Base-by-base conservation (phyloP, 2,797 vertebrate species). In the Myotis vivesi region DNA sequence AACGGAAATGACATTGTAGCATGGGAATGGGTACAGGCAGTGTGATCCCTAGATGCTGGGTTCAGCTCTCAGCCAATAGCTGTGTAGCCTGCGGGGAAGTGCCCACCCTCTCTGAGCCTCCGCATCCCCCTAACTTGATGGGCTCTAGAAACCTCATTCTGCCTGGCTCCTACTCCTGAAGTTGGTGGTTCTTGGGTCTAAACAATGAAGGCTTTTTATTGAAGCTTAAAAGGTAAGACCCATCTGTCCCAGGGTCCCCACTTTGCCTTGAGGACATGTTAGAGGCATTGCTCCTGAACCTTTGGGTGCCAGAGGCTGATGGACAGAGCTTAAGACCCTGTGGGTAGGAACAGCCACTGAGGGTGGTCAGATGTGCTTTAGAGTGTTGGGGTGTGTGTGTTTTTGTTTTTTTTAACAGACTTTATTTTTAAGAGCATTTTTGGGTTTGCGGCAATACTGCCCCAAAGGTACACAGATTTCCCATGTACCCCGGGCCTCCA, bases 401-500 rank as follows among this genome's bases (percentile, higher is more conserved):
- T 41, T n/a, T n/a, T n/a, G n/a, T n/a, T n/a, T n/a, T n/a, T n/a
- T n/a, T n/a, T n/a, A n/a, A n/a, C n/a, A n/a, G 25, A n/a, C 41
- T 33, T 25, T 38, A 66, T 41, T 57, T 89, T 82, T 76, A 20
- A 76, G 71, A 68, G 25, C 16, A 57, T 33, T 44, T 46, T 46
- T 66, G 13, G 30, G 46, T 75, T 75, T 38, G 25, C 0, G 13
- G 68, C n/a, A 57, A 8, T 38, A 33, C 0, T 49, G 71, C 57
- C 25, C 20, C 53, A 41, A 66, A 68, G 30, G n/a, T 38, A 38
- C 38, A 46, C 30, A 75, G 38, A 51, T 30, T n/a, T 57, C 30
- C 36, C 19, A 2, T 12, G 0, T 22, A 0, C 17, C 19, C 25
- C 38, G 1, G 1, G 17, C 64, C n/a, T 17, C 41, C 4, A 36